Evolutionary conservation across 2,888 invertebrate genomes (phyloP), one percentile per base, ranked within the genome.

Genomic region (Timema podura): DNA sequence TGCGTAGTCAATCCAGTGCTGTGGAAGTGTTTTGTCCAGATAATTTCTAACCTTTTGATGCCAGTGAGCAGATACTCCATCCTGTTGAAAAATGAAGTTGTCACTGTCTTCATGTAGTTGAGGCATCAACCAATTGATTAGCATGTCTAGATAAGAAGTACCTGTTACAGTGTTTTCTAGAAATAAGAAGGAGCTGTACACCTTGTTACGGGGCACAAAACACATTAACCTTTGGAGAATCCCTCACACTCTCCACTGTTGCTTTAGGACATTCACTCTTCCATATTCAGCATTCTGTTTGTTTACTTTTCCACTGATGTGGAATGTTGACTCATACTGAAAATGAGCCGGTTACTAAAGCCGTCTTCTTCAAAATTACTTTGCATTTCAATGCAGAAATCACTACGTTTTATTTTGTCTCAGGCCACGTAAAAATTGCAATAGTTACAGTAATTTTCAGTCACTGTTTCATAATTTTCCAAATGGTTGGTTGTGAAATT

Each of bases 171-270:
- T 30, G 30, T 3, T 30, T 59, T 6, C 6, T 46, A 0, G 11
- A 6, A 65, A 45, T 45, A 65, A 46, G 46, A 47, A 65, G 46
- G 3, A 46, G 48, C n/a, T 48, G 48, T 45, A 65, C n/a, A 46
- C 7, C 48, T 66, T 66, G 16, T 5, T 66, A 49, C 49, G 48
- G 48, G 48, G 5, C 44, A 49, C 48, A 8, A 65, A 65, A 66
- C 30, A 48, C 48, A 66, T 66, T 66, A 66, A 65, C 15, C 16
- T 47, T 66, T 30, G 48, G 5, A 65, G 48, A 48, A 44, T 66
- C 48, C 46, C 44, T n/a, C 11, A 45, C 65, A 65, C 45, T 13
- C 30, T 48, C 48, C 48, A 65, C 47, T 49, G 49, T 13, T 16
- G 48, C 2, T 11, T 54, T 67, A 57, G 44, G 51, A 45, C 51